Evolutionary conservation across 2,888 invertebrate genomes (phyloP).

Genomic region (Sesia bembeciformis): DNA sequence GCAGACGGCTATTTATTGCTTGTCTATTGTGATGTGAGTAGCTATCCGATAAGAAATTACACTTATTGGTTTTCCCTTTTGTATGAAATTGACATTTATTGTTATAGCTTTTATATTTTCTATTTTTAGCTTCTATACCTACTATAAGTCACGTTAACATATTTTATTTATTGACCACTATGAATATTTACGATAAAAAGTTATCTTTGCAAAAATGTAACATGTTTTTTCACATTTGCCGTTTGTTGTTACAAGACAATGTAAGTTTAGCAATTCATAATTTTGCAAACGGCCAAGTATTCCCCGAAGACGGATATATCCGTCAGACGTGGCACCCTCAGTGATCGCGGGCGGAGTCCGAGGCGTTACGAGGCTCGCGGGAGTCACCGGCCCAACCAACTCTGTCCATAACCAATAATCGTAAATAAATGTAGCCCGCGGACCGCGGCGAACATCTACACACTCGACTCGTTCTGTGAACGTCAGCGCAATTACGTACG

Average conservation of each 20-base stretch:
- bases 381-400: slow-evolving; percentile 57
- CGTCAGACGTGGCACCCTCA: slow-evolving; percentile 53
- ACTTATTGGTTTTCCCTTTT: too few relatives aligned
- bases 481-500: too few relatives aligned
- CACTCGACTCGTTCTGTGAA: too few relatives aligned
- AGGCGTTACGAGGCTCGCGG: slow-evolving; percentile 68
- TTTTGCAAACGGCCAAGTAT: slow-evolving; percentile 46
- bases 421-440: slow-evolving; percentile 55
- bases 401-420: slow-evolving; percentile 72
- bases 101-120: too few relatives aligned
- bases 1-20: slow-evolving; percentile 45
- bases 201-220: not conserved
- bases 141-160: too few relatives aligned
- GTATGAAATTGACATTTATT: too few relatives aligned
- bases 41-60: not conserved
- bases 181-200: too few relatives aligned
- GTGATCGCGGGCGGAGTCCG: slow-evolving; percentile 45
- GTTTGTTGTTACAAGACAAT: slow-evolving; percentile 6
- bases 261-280: slow-evolving; percentile 46
- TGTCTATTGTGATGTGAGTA: slow-evolving; percentile 31
- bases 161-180: too few relatives aligned
- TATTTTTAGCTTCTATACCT: too few relatives aligned
- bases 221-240: not conserved
- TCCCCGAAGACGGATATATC: slow-evolving; percentile 68
- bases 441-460: slow-evolving; percentile 16